A percentile compares a stretch with the other conserved stretches of the same genome.
phyloP scores from a whole-genome alignment of 2,797 vertebrate genomes.

The Microchirus variegatus region DNA sequence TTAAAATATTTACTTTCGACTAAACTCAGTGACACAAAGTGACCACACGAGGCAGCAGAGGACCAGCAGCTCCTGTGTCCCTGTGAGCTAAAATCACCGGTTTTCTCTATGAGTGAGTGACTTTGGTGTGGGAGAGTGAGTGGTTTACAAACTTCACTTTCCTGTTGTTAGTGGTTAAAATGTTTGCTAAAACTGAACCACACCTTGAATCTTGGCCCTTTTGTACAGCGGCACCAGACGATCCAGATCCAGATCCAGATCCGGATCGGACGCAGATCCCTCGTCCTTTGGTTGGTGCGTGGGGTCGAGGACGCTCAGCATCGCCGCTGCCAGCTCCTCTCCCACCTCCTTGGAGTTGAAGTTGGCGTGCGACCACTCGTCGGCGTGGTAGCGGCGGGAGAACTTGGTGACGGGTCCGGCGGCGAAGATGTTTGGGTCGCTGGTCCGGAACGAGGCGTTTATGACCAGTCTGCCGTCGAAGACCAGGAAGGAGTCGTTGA shows the following conservation, averaged over 20 bases:
- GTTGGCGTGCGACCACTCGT: slow-evolving; percentile 83
- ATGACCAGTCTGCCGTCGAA: slow-evolving; percentile 90
- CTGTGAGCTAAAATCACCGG: no score
- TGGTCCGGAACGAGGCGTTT: slow-evolving; percentile 84
- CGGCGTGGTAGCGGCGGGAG: slow-evolving; percentile 82
- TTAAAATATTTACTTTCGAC: no score
- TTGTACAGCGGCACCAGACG: slow-evolving; percentile 84
- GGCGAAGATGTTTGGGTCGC: slow-evolving; percentile 82
- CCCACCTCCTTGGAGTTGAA: slow-evolving; percentile 92
- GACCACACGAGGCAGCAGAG: no score
- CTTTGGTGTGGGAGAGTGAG: no score
- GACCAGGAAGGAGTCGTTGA: slow-evolving; percentile 86
- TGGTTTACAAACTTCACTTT: no score
- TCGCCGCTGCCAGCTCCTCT: slow-evolving; percentile 82
- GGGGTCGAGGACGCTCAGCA: slow-evolving; percentile 87
- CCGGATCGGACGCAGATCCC: slow-evolving; percentile 35
- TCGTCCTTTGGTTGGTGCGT: slow-evolving; percentile 60
- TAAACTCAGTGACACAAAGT: no score
- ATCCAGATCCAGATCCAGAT: slow-evolving; percentile 53
- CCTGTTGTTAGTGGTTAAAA: no score
- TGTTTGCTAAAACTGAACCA: not conserved
- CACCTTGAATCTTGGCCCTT: slow-evolving; percentile 86
- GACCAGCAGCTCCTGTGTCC: no score
- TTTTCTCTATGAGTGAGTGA: no score
- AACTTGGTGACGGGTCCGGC: slow-evolving; percentile 92